Evolutionary conservation across 2,888 invertebrate species (phyloP).

Genomic region (Drosophila phalerata): DNA sequence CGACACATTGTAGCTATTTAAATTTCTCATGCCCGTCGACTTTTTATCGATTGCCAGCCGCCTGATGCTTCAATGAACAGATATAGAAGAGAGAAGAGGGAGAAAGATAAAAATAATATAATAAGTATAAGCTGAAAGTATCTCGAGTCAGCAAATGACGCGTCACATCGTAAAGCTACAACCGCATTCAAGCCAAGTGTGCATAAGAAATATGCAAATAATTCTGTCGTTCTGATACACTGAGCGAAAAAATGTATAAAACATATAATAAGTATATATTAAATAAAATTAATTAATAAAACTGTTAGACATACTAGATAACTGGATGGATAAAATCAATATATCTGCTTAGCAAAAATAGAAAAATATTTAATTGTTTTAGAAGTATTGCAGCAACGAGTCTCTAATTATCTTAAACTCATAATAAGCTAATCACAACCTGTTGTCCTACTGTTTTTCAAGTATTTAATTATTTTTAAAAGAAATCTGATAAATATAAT

Average conservation of each 20-base stretch:
- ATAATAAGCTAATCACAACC: too few relatives aligned
- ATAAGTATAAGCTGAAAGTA: slow-evolving; percentile 31
- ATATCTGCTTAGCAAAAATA: neutral
- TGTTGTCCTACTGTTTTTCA: too few relatives aligned
- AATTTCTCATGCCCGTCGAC: slow-evolving; percentile 20
- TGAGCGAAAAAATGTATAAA: slow-evolving; percentile 1
- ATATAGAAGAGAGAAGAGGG: neutral
- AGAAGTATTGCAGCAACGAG: neutral
- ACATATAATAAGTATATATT: neutral
- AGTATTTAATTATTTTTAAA: too few relatives aligned
- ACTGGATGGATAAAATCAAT: neutral
- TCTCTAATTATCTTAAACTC: too few relatives aligned
- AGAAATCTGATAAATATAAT: too few relatives aligned
- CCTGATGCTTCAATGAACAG: slow-evolving; percentile 29
- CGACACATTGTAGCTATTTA: slow-evolving; percentile 40
- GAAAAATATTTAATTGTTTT: neutral
- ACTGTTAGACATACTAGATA: too few relatives aligned
- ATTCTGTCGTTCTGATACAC: slow-evolving; percentile 14
- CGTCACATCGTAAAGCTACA: slow-evolving; percentile 30
- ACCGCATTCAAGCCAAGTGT: slow-evolving; percentile 18
- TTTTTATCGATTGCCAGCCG: slow-evolving; percentile 30
- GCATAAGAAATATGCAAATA: slow-evolving; percentile 35
- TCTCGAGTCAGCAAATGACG: slow-evolving; percentile 42
- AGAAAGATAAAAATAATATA: slow-evolving; percentile 37
- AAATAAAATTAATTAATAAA: neutral